phyloP scores from a whole-genome alignment of 2,113 vertebrate genomes.

The Odontophorus gujanensis region DNA sequence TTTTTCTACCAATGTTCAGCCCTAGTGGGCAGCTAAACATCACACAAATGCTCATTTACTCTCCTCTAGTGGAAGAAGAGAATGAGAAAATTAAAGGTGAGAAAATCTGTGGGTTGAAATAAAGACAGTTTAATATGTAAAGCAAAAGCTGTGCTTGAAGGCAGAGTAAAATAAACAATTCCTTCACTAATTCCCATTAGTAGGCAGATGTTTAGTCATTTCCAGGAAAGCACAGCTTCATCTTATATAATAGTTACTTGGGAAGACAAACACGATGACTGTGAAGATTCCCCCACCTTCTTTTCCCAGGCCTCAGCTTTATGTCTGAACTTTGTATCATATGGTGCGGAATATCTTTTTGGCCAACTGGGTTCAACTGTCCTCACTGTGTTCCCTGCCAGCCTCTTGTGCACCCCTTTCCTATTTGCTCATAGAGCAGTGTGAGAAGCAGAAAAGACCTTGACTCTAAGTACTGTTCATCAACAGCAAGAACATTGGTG shows the following conservation, averaged over 20 bases:
- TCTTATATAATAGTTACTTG: background rate
- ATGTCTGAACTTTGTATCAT: too few species aligned
- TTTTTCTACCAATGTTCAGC: background rate
- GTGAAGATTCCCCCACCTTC: background rate
- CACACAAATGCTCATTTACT: background rate
- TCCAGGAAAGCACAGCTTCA: background rate
- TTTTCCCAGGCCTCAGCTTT: too few species aligned
- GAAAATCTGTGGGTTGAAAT: too few species aligned
- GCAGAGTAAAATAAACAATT: background rate
- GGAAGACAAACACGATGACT: background rate
- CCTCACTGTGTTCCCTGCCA: too few species aligned
- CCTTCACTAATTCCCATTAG: background rate
- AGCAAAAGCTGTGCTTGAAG: background rate
- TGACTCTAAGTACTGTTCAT: background rate
- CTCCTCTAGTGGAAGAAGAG: background rate
- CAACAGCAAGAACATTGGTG: background rate
- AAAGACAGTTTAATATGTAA: background rate
- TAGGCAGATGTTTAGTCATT: background rate
- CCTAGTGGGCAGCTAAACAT: background rate
- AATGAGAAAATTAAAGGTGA: background rate
- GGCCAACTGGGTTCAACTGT: too few species aligned
- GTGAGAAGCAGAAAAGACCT: background rate
- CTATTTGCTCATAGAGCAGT: background rate
- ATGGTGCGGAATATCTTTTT: too few species aligned
- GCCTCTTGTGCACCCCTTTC: too few species aligned